These are phyloP conservation scores for Morone chrysops DNA, from an alignment of 2,113 vertebrate species.

Conservation along the genomic window DNA sequence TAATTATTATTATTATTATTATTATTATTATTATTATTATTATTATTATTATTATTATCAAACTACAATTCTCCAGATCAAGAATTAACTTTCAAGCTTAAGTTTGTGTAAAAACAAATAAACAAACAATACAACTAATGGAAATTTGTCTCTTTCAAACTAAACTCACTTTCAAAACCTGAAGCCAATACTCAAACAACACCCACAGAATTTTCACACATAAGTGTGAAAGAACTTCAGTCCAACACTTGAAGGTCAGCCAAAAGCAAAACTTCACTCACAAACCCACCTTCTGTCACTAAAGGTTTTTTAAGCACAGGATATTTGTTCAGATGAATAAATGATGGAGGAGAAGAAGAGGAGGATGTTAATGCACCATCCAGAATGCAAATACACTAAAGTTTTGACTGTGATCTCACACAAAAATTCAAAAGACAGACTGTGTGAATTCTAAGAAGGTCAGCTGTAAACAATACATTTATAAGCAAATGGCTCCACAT, in stretches of 20 bases:
- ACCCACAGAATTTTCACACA: background rate
- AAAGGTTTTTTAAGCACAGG: background rate
- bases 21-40: too few relatives aligned
- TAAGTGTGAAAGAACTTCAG: background rate
- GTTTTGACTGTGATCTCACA: background rate
- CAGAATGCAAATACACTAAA: background rate
- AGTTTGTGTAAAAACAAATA: background rate
- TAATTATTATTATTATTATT: too few relatives aligned
- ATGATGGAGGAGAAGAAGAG: background rate
- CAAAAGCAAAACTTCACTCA: background rate
- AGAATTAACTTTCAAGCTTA: background rate
- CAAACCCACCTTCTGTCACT: background rate
- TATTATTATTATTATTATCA: background rate
- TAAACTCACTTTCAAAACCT: background rate
- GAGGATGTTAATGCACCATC: background rate
- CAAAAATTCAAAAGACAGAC: background rate
- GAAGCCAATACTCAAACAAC: background rate
- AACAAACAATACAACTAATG: background rate
- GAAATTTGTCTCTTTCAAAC: background rate
- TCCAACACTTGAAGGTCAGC: constrained; percentile 4
- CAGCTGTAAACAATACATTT: background rate
- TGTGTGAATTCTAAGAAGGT: background rate
- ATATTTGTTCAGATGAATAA: background rate
- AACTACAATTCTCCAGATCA: background rate
- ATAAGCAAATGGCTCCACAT: background rate